A percentile compares a stretch with the other conserved stretches of the same genome.
phyloP scores from a whole-genome alignment of 2,797 vertebrate species.

The Chaetophractus vellerosus region DNA sequence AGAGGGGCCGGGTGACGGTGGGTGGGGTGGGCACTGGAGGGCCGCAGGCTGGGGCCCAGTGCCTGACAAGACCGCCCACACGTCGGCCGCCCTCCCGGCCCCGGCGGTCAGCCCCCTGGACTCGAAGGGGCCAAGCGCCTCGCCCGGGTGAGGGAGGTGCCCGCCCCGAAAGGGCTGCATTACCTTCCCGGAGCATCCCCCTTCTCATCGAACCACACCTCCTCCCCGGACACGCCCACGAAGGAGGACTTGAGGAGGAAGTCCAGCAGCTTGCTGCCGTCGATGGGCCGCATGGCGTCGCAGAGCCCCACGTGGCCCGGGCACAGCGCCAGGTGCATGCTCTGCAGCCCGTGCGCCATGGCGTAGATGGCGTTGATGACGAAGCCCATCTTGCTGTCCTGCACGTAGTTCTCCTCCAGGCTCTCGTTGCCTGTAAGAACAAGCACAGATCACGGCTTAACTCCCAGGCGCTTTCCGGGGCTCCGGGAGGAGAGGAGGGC shows the following conservation, averaged over 20 bases:
- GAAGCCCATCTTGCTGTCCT: constrained; percentile 99
- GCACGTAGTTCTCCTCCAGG: constrained; percentile 97
- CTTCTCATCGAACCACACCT: constrained; percentile 98
- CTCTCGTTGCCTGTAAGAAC: constrained; percentile 95
- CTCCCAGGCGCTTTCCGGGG: background rate
- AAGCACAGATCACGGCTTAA: constrained; percentile 33
- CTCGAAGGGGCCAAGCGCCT: no score
- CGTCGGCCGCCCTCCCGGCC: background rate
- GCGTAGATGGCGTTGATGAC: constrained; percentile 99
- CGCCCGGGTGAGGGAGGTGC: no score
- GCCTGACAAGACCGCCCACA: background rate
- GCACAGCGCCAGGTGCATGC: constrained; percentile 96
- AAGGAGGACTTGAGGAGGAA: constrained; percentile 98
- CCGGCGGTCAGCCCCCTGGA: no score
- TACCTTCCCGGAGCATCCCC: constrained; percentile 99
- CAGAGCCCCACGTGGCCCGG: constrained; percentile 95
- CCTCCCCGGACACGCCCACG: constrained; percentile 96
- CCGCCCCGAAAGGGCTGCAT: background rate
- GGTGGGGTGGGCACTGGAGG: background rate
- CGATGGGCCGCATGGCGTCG: constrained; percentile 98
- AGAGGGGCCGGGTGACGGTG: background rate
- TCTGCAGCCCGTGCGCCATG: constrained; percentile 98
- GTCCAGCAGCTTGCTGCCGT: constrained; percentile 97
- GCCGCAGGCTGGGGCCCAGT: background rate
- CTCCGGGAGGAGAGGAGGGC: background rate